phyloP scores from a whole-genome alignment of 2,797 vertebrate species.

The Mionectes olivaceus region DNA sequence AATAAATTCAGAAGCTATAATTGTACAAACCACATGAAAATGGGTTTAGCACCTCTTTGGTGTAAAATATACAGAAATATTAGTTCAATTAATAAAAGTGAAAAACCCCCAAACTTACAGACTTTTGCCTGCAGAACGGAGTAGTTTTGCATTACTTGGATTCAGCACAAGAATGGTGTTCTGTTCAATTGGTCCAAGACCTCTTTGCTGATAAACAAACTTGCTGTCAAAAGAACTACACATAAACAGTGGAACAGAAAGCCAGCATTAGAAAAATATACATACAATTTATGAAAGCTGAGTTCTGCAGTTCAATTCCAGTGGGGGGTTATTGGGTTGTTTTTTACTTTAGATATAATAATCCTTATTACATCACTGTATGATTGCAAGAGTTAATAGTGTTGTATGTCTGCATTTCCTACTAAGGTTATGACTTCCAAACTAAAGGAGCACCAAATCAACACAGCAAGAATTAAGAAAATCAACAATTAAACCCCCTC shows the following conservation, averaged over 20 bases:
- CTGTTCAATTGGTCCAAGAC: slow-evolving; percentile 91
- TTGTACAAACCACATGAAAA: background rate
- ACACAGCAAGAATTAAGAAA: background rate
- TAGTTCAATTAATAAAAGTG: background rate
- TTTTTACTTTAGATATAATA: background rate
- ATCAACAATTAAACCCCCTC: too few species aligned
- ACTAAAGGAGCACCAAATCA: background rate
- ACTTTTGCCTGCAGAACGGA: slow-evolving; percentile 88
- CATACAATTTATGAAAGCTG: background rate
- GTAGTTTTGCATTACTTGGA: slow-evolving; percentile 82
- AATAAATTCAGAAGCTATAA: background rate
- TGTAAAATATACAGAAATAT: background rate
- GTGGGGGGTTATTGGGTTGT: background rate
- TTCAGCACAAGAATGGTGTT: slow-evolving; percentile 90
- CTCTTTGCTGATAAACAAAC: slow-evolving; percentile 88
- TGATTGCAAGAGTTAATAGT: background rate
- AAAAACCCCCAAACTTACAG: slow-evolving; percentile 80
- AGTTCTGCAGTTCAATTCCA: background rate
- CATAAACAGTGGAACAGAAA: slow-evolving; percentile 41
- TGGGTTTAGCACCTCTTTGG: background rate
- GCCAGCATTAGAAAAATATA: background rate
- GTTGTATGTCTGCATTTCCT: background rate
- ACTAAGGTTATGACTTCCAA: background rate
- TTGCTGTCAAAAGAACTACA: slow-evolving; percentile 89
- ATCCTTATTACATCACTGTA: background rate